Conservation (phyloP, 2,113 vertebrate genomes). For the Cololabis saira region DNA sequence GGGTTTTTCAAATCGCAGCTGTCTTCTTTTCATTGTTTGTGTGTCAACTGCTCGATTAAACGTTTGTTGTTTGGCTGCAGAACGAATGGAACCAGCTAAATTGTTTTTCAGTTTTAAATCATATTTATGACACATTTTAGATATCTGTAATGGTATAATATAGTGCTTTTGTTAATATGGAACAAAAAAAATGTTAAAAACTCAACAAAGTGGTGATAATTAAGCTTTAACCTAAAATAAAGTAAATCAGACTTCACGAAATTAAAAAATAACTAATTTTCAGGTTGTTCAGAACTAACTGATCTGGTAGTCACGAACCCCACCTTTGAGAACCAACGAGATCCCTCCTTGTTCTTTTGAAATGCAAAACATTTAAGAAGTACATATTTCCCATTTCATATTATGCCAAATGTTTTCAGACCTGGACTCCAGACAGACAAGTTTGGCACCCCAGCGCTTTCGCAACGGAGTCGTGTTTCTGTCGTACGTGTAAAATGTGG, state of each 20-base stretch:
- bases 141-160: not conserved
- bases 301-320: too few species aligned
- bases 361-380: too few species aligned
- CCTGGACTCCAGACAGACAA: too few species aligned
- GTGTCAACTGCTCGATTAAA: not conserved
- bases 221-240: too few species aligned
- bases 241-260: too few species aligned
- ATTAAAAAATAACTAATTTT: too few species aligned
- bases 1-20: not conserved
- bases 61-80: conserved; percentile 2
- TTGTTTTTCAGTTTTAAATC: not conserved
- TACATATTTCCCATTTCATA: too few species aligned
- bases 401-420: not conserved
- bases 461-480: not conserved
- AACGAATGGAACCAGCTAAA: not conserved
- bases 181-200: too few species aligned
- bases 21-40: not conserved
- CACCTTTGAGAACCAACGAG: too few species aligned
- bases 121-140: not conserved
- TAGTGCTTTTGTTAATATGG: not conserved
- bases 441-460: not conserved
- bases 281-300: too few species aligned
- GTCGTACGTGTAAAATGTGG: not conserved
- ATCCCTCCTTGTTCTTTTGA: too few species aligned
- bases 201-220: too few species aligned